Evolutionary conservation across 2,888 invertebrate species (phyloP).

Genomic region (Podotricha telesiphe): DNA sequence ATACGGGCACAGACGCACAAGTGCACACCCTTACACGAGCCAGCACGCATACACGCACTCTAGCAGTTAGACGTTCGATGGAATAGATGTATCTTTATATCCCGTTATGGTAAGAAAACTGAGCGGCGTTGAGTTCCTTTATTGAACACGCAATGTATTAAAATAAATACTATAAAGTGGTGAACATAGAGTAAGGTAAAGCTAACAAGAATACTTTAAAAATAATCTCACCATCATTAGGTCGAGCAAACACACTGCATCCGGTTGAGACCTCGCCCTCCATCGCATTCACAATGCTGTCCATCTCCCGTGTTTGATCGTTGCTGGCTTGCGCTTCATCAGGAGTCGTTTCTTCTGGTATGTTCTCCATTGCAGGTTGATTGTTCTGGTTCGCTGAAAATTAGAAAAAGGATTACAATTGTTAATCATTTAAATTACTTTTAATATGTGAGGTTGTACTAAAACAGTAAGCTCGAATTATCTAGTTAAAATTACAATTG

Average conservation of each 20-base stretch:
- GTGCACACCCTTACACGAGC: too few relatives aligned
- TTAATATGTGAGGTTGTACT: too few relatives aligned
- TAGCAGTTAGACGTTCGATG: too few relatives aligned
- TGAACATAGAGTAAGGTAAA: background rate
- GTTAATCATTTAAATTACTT: too few relatives aligned
- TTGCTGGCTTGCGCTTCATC: slow-evolving; percentile 65
- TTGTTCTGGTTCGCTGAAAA: slow-evolving; percentile 50
- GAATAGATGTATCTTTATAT: too few relatives aligned
- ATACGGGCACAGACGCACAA: too few relatives aligned
- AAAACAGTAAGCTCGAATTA: too few relatives aligned
- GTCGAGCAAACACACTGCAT: slow-evolving; percentile 62
- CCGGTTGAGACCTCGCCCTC: slow-evolving; percentile 79
- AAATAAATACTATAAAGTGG: background rate
- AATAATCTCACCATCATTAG: slow-evolving; percentile 49
- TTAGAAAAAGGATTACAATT: background rate
- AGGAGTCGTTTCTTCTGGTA: slow-evolving; percentile 63
- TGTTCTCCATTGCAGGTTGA: slow-evolving; percentile 55
- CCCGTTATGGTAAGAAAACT: too few relatives aligned
- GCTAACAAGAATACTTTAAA: background rate
- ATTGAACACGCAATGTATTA: too few relatives aligned
- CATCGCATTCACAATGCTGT: slow-evolving; percentile 84
- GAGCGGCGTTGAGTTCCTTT: too few relatives aligned
- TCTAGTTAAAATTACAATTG: too few relatives aligned
- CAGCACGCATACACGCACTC: too few relatives aligned
- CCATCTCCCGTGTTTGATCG: slow-evolving; percentile 76